phyloP scores from a whole-genome alignment of 1,140 invertebrate genomes.

The Drosophila bipectinata region DNA sequence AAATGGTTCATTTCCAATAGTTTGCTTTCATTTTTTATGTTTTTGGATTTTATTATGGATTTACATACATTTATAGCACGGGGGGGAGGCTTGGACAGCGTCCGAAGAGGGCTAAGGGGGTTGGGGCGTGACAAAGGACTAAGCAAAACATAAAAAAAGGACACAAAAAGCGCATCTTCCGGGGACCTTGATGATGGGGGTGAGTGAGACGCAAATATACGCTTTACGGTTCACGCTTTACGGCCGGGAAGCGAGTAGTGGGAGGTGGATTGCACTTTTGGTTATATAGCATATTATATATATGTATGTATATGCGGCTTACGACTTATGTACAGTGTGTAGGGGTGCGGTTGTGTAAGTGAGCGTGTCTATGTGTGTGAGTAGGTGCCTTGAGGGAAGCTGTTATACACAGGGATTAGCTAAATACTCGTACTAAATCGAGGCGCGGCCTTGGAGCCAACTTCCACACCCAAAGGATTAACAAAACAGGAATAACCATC shows the following conservation, averaged over 20 bases:
- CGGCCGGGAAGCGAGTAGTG: background rate
- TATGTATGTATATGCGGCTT: background rate
- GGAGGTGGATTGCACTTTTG: slow-evolving; percentile 1
- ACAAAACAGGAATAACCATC: background rate
- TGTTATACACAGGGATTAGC: slow-evolving; percentile 36
- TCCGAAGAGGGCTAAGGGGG: background rate
- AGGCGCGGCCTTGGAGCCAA: background rate
- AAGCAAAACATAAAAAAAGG: background rate
- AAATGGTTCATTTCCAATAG: slow-evolving; percentile 25
- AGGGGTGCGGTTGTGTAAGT: background rate
- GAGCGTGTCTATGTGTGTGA: slow-evolving; percentile 8
- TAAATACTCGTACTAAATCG: slow-evolving; percentile 3
- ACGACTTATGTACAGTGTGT: slow-evolving; percentile 33
- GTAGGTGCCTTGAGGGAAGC: slow-evolving; percentile 1
- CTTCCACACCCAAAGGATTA: background rate
- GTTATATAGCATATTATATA: background rate
- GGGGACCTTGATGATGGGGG: background rate
- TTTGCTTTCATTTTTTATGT: background rate
- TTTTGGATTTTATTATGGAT: background rate
- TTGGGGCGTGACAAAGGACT: background rate
- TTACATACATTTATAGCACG: background rate
- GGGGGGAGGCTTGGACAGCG: background rate
- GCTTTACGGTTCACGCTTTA: background rate
- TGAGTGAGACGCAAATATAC: background rate
- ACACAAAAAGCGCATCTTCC: slow-evolving; percentile 4